Evolutionary conservation across 2,113 vertebrate genomes (phyloP).

Genomic region (Syngnathus scovelli): DNA sequence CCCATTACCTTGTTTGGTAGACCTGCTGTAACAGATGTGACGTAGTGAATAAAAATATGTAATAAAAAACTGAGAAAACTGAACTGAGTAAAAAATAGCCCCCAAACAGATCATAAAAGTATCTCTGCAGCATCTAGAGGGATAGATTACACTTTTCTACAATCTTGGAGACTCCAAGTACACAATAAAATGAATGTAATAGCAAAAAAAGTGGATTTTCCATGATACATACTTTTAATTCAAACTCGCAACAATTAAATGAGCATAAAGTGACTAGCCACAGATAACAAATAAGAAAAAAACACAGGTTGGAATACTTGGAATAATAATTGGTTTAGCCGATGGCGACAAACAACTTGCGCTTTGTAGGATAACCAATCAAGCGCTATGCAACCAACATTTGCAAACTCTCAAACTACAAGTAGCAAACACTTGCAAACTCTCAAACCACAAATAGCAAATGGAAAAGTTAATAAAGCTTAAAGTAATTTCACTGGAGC

Average conservation of each 20-base stretch:
- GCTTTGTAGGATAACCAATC: background rate
- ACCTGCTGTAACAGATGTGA: too few relatives aligned
- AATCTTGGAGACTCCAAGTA: too few relatives aligned
- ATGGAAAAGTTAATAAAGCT: slow-evolving; percentile 6
- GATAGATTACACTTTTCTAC: too few relatives aligned
- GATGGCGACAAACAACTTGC: background rate
- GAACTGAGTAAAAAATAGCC: too few relatives aligned
- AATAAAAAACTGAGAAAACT: too few relatives aligned
- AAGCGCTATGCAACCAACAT: background rate
- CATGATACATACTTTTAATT: too few relatives aligned
- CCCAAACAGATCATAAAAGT: too few relatives aligned
- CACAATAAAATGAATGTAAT: too few relatives aligned
- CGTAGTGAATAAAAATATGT: too few relatives aligned
- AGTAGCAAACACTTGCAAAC: background rate
- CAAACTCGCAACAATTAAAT: background rate
- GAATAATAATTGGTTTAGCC: background rate
- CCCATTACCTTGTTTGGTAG: too few relatives aligned
- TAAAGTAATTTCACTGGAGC: background rate
- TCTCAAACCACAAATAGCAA: background rate
- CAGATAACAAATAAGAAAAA: background rate
- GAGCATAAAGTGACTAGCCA: background rate
- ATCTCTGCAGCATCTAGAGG: too few relatives aligned
- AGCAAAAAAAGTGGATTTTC: too few relatives aligned
- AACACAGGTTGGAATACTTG: background rate
- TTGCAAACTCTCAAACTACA: background rate